Evolutionary conservation across 2,113 vertebrate genomes (phyloP).

Genomic region (Petaurus breviceps): DNA sequence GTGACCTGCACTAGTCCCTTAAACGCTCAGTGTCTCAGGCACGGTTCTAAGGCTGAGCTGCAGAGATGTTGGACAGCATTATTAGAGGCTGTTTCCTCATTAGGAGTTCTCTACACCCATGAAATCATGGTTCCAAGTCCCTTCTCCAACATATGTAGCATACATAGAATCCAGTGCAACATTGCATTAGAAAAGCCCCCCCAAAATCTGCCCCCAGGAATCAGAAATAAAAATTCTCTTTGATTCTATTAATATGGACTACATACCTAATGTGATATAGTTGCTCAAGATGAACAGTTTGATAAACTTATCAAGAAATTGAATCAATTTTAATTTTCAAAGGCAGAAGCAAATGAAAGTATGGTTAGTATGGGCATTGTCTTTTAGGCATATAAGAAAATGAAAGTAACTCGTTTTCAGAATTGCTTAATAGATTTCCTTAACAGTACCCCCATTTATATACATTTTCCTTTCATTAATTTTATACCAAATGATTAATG

Average conservation of each 20-base stretch:
- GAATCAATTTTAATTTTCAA: not conserved
- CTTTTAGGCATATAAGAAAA: slow-evolving; percentile 10
- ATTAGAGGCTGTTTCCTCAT: too few species aligned
- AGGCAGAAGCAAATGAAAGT: not conserved
- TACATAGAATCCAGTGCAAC: too few species aligned
- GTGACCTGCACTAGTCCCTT: not conserved
- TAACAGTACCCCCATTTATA: not conserved
- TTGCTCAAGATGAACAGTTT: slow-evolving; percentile 19
- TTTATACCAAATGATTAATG: not conserved
- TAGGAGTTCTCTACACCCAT: not conserved
- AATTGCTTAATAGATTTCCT: not conserved
- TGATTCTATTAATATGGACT: not conserved
- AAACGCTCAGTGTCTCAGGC: not conserved
- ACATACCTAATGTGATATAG: not conserved
- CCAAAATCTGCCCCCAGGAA: too few species aligned
- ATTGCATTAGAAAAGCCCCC: too few species aligned
- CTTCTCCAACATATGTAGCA: too few species aligned
- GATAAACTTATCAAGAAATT: slow-evolving; percentile 30
- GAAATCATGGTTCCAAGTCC: not conserved
- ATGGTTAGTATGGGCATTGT: not conserved
- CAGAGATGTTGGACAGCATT: not conserved
- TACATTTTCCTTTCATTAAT: slow-evolving; percentile 5
- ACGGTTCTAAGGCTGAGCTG: not conserved
- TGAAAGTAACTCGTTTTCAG: slow-evolving; percentile 20
- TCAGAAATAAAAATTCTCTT: not conserved